Conservation (phyloP, 2,888 invertebrate species). For the Xylota segnis region DNA sequence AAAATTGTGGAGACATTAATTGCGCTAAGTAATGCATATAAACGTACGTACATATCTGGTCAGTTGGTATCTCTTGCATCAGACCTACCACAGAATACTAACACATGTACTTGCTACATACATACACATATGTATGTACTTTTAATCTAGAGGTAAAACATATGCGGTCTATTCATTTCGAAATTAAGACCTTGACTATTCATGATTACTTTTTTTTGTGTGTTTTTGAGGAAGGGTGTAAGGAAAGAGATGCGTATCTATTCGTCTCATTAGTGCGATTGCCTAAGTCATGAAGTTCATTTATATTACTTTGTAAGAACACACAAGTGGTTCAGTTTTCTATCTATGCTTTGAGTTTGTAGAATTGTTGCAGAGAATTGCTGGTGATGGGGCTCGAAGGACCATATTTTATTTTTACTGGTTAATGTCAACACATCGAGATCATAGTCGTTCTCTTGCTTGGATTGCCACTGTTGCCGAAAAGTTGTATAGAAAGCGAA, state of each 20-base stretch:
- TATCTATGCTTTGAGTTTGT: not conserved
- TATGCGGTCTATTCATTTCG: constrained; percentile 67
- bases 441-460: no score
- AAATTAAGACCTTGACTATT: constrained; percentile 69
- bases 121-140: constrained; percentile 14
- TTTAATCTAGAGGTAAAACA: constrained; percentile 61
- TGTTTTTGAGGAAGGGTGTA: constrained; percentile 27
- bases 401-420: not conserved
- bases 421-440: not conserved
- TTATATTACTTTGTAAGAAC: constrained; percentile 16
- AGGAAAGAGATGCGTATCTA: constrained; percentile 47
- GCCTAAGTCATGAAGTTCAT: constrained; percentile 56
- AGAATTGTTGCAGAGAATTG: not conserved
- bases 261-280: constrained; percentile 55
- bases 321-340: not conserved
- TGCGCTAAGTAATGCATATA: constrained; percentile 76
- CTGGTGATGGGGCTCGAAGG: not conserved
- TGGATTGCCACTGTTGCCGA: no score
- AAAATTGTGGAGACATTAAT: constrained; percentile 63
- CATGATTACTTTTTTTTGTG: constrained; percentile 43
- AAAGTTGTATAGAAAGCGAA: no score
- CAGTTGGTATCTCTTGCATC: constrained; percentile 67
- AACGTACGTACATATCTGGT: constrained; percentile 53
- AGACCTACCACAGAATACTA: constrained; percentile 53
- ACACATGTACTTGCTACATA: constrained; percentile 34